Evolutionary conservation across 2,113 vertebrate genomes (phyloP).

Genomic region (Chaetops frenatus): DNA sequence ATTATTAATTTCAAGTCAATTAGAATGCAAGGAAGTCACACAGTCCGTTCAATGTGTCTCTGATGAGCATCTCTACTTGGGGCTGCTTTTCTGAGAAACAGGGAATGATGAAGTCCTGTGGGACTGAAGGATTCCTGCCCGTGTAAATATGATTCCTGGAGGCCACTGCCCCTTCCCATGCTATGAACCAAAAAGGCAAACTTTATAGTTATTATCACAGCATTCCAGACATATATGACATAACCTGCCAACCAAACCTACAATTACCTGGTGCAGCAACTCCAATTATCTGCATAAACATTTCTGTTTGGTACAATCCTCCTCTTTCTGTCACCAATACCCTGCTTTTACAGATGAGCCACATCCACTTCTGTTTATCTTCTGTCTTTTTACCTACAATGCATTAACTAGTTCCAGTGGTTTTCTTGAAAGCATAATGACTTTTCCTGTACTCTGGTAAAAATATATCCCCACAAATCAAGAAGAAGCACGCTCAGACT

Average conservation of each 20-base stretch:
- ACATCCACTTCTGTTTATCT: conserved; percentile 30
- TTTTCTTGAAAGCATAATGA: conserved; percentile 72
- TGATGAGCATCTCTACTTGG: neutral
- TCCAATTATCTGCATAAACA: neutral
- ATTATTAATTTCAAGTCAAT: neutral
- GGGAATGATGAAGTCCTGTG: neutral
- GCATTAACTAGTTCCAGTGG: conserved; percentile 68
- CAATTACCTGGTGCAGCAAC: neutral
- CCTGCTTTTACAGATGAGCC: neutral
- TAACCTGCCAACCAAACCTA: neutral
- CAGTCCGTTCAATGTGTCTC: neutral
- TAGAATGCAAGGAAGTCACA: neutral
- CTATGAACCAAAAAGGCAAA: neutral
- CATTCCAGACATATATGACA: neutral
- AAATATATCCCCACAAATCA: conserved; percentile 82
- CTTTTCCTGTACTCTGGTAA: conserved; percentile 76
- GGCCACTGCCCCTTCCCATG: neutral
- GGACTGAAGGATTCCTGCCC: neutral
- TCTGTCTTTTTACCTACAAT: conserved; percentile 49
- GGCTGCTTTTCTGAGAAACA: neutral
- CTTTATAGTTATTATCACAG: neutral
- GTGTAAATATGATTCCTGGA: neutral
- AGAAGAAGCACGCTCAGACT: conserved; percentile 72
- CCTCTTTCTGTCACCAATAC: neutral
- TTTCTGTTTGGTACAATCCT: neutral